Conservation (phyloP, 2,888 invertebrate species). For the Tetropium fuscum region DNA sequence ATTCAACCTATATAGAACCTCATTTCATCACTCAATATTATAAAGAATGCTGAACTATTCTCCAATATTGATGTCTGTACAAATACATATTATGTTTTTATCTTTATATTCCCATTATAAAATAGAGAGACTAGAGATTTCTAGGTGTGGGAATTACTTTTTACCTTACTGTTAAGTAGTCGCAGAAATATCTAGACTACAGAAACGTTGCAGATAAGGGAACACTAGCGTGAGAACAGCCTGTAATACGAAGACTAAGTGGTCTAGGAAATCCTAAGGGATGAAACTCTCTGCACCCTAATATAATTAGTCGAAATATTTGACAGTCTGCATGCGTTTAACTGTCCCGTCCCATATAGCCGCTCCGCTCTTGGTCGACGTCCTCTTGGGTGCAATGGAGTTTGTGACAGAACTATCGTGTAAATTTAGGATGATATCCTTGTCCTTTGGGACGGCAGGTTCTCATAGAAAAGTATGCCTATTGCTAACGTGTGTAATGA, state of each 20-base stretch:
- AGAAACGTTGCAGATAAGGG: not conserved
- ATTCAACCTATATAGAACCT: too few species aligned
- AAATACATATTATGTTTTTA: too few species aligned
- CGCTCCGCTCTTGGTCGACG: not conserved
- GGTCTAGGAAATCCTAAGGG: slow-evolving; percentile 43
- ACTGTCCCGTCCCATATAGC: slow-evolving; percentile 9
- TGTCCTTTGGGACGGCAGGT: not conserved
- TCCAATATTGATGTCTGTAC: too few species aligned
- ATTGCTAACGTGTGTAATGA: too few species aligned
- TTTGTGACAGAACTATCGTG: not conserved
- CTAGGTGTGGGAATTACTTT: too few species aligned
- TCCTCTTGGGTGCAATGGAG: slow-evolving; percentile 23
- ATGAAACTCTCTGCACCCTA: slow-evolving; percentile 52
- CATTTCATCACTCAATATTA: too few species aligned
- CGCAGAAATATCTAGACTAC: too few species aligned
- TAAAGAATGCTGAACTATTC: too few species aligned
- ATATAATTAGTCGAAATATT: slow-evolving; percentile 49
- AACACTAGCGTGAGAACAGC: slow-evolving; percentile 37
- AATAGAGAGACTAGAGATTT: too few species aligned
- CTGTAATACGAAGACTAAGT: slow-evolving; percentile 30
- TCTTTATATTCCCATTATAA: too few species aligned
- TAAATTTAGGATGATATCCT: slow-evolving; percentile 4
- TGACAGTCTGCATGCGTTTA: slow-evolving; percentile 7
- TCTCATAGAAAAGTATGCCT: too few species aligned
- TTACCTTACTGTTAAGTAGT: too few species aligned